Evolutionary conservation across 2,888 invertebrate species (phyloP).

Genomic region (Amphipoea lucens): DNA sequence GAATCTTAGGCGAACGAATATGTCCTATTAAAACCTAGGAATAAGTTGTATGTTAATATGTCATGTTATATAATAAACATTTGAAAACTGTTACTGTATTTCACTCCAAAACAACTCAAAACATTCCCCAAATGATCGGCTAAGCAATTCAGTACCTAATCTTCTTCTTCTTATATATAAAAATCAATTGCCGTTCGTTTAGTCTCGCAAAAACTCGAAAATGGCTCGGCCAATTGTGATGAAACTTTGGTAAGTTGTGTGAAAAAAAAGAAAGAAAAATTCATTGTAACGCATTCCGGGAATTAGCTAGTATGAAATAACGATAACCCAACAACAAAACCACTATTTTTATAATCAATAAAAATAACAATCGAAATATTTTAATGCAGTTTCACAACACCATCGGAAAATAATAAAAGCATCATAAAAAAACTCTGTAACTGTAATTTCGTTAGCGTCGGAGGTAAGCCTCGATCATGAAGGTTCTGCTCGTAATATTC

Average conservation of each 20-base stretch:
- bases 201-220: too few species aligned
- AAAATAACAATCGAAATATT: constrained; percentile 68
- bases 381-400: constrained; percentile 68
- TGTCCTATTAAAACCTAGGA: constrained; percentile 11
- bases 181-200: too few species aligned
- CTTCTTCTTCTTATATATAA: too few species aligned
- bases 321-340: constrained; percentile 15
- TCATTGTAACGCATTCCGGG: too few species aligned
- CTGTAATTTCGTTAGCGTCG: constrained; percentile 49
- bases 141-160: background rate
- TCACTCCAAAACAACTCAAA: background rate
- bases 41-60: constrained; percentile 35
- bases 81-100: background rate
- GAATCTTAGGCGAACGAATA: background rate
- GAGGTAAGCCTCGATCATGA: constrained; percentile 68
- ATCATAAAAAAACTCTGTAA: constrained; percentile 55
- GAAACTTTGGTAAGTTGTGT: too few species aligned
- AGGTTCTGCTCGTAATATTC: constrained; percentile 67
- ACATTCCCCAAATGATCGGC: background rate
- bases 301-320: constrained; percentile 10
- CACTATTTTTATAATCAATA: constrained; percentile 37
- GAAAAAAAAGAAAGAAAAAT: too few species aligned
- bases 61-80: constrained; percentile 35
- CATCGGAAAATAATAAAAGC: constrained; percentile 68
- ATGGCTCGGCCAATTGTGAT: too few species aligned